These are phyloP conservation scores for Pipistrellus nathusii DNA, from an alignment of 2,797 vertebrate species.

Conservation along the genomic window DNA sequence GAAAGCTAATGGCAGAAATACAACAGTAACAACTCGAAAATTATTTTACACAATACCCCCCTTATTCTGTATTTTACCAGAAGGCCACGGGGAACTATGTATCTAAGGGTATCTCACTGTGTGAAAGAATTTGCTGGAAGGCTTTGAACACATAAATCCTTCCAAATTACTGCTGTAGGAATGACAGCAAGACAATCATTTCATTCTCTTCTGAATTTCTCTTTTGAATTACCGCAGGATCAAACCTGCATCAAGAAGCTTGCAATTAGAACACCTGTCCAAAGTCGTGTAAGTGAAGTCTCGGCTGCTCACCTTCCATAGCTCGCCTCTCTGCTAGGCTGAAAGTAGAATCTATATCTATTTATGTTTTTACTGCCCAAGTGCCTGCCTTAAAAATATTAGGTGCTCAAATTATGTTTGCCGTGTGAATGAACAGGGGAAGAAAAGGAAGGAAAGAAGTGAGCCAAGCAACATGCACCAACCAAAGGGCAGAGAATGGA, in stretches of 20 bases:
- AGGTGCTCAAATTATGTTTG: neutral
- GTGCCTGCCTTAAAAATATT: neutral
- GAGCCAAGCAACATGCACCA: neutral
- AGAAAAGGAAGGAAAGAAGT: neutral
- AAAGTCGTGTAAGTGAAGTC: neutral
- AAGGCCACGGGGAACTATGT: neutral
- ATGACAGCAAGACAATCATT: neutral
- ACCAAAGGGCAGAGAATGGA: neutral
- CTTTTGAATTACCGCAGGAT: neutral
- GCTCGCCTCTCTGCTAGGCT: neutral
- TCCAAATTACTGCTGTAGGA: neutral
- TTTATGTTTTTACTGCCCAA: neutral
- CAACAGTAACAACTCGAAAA: neutral
- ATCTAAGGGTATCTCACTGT: slow-evolving; percentile 6
- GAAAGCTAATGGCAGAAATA: neutral
- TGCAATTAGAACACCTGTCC: neutral
- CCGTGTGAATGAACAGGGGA: neutral
- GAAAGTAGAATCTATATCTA: neutral
- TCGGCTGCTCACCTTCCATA: neutral
- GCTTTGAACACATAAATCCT: neutral
- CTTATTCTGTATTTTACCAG: neutral
- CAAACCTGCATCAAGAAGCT: neutral
- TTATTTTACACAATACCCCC: neutral
- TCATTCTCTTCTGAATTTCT: neutral
- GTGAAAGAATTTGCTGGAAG: neutral